These are phyloP conservation scores for Columba livia DNA, from an alignment of 2,113 vertebrate genomes.

Conservation along the genomic window DNA sequence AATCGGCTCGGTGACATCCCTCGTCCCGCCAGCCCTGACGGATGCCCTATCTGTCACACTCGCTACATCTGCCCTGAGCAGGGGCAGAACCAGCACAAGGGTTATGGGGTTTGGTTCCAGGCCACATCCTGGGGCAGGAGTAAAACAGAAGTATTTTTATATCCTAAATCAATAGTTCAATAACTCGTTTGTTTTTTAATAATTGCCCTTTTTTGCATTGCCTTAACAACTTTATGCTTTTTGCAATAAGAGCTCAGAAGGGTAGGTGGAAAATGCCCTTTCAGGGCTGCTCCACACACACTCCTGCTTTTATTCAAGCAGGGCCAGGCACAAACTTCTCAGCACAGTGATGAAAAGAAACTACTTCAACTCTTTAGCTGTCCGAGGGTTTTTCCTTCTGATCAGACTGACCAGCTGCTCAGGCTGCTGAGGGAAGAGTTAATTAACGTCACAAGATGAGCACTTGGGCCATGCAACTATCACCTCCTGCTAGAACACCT, in stretches of 20 bases:
- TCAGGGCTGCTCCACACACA: not conserved
- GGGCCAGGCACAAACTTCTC: not conserved
- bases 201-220: not conserved
- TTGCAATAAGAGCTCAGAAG: not conserved
- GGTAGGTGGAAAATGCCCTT: not conserved
- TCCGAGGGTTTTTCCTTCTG: not conserved
- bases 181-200: not conserved
- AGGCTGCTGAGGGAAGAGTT: not conserved
- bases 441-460: not conserved
- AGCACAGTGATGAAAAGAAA: not conserved
- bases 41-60: not conserved
- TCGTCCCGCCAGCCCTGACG: rapidly evolving
- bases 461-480: not conserved
- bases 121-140: not conserved
- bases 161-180: not conserved
- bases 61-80: not conserved
- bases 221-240: not conserved
- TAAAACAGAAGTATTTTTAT: not conserved
- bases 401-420: not conserved
- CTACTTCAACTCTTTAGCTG: not conserved
- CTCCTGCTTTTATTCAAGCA: not conserved
- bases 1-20: not conserved
- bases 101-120: not conserved
- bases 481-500: not conserved
- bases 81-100: not conserved